phyloP scores from a whole-genome alignment of 30 jellyfish, hydroid and myxozoan species.

The Aurelia aurita region DNA sequence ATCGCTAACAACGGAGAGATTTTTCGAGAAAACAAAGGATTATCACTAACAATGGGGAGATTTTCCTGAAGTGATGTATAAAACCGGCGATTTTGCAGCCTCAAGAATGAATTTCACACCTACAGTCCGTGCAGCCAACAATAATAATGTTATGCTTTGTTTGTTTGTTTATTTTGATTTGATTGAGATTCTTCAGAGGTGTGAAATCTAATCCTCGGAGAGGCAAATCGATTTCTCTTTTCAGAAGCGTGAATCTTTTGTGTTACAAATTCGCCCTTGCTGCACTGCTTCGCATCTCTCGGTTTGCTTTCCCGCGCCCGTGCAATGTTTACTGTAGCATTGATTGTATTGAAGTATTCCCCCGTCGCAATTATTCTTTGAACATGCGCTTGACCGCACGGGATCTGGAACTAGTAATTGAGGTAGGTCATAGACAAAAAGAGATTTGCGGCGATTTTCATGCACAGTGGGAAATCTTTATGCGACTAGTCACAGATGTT shows the following conservation, averaged over 20 bases:
- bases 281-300: background rate
- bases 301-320: background rate
- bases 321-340: background rate
- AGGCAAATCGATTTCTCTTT: too few relatives aligned
- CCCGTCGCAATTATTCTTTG: conserved; percentile 23
- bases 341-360: background rate
- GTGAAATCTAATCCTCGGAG: too few relatives aligned
- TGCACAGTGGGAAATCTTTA: conserved; percentile 73
- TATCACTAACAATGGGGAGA: too few relatives aligned
- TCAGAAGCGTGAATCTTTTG: too few relatives aligned
- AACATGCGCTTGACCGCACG: conserved; percentile 36
- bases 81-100: too few relatives aligned
- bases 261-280: background rate
- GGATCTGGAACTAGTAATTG: conserved; percentile 48
- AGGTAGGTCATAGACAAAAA: conserved; percentile 57
- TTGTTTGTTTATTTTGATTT: background rate
- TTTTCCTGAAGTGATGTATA: too few relatives aligned
- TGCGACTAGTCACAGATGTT: conserved; percentile 72
- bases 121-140: too few relatives aligned
- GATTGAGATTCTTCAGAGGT: too few relatives aligned
- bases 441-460: conserved; percentile 70
- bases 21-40: too few relatives aligned
- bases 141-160: too few relatives aligned
- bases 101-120: too few relatives aligned
- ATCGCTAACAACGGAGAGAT: too few relatives aligned